Evolutionary conservation across 2,888 invertebrate genomes (phyloP), one percentile per base, ranked within the genome.

Genomic region (Drosophila limbata): DNA sequence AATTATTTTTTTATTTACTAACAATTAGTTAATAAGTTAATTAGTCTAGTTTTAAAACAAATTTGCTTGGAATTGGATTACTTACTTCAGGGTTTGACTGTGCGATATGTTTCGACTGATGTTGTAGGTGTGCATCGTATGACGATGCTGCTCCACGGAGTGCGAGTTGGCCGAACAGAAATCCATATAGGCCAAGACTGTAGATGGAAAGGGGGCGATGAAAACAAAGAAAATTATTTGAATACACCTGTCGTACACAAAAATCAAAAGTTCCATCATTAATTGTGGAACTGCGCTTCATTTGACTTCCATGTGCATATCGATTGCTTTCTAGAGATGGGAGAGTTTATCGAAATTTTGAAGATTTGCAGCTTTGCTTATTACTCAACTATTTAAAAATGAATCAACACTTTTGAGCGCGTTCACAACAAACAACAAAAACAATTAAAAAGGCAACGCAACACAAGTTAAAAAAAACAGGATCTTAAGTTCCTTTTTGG

Each of bases 161-260:
- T 95, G 95, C 71, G 95, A 60, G 21, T 61, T 95, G 76, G 95
- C 97, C 79, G 96, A 96, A 93, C 97, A 97, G 95, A 98, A 97
- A 93, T 98, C 97, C 98, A 98, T 98, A 93, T 98, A 98, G 76
- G 97, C 97, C 96, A 97, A 97, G 90, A 98, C 98, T 97, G 94
- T 68, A 25, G 39, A 44, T 35, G 42, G 11, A n/a, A 44, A 13
- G 47, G 13, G 19, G n/a, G 3, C 15, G 4, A 33, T 15, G 19
- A 25, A 51, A 25, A 15, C n/a, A 15, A 37, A 39, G 3, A 45
- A 57, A 19, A 6, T 8, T 10, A 15, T 60, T 67, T 51, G 33
- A 55, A 28, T 68, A 44, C 61, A 68, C 4, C 44, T 67, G 48
- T 15, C 4, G n/a, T 40, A 53, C 4, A 55, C 47, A 44, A 55